Base-by-base conservation (phyloP, 2,113 vertebrate species). In the Dipodomys ordii region DNA sequence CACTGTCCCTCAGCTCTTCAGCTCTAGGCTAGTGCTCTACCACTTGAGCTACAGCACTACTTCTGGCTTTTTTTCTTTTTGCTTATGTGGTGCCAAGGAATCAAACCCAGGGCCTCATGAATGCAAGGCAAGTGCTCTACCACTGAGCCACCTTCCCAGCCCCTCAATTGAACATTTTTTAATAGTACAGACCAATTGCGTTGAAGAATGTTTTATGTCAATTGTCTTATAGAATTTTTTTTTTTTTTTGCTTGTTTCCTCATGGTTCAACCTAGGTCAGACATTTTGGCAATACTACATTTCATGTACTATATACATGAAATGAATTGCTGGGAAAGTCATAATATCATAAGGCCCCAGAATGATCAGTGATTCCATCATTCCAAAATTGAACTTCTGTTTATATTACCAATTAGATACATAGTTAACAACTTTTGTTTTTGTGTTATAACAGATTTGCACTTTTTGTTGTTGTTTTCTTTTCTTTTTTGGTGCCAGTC, bases 201-300 rank as follows among this genome's bases (percentile, higher is more conserved):
- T 53, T 53, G 39, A 39, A 53, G 49, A 53, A 53, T 53, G 49
- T 53, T 53, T 53, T 53, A 13, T 13, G 12, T 53, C 49, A 46
- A 4, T 89, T 60, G 20, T 25, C 68, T 78, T 72, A 35, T 39
- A 83, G 35, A 82, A 82, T 91, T 15, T 69, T 83, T 35, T 10
- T 68, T 20, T 64, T 35, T 90, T 25, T 90, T 71, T 92, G 39
- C 71, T 92, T 88, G 62, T 83, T 92, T 86, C 77, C 53, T 32
- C 2, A 39, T 53, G 32, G 57, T 39, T 92, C 27, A 88, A 67
- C 73, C 72, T 28, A 39, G 15, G n/a, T 74, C 83, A 83, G 74
- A 60, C 35, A 85, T 67, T 87, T 94, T 90, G 87, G 23, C 46
- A 81, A 4, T n/a, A 77, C 53, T 57, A 57, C 15, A 57, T 57